Evolutionary conservation across 2,797 vertebrate genomes (phyloP).

Genomic region (Steatocranus sp.): DNA sequence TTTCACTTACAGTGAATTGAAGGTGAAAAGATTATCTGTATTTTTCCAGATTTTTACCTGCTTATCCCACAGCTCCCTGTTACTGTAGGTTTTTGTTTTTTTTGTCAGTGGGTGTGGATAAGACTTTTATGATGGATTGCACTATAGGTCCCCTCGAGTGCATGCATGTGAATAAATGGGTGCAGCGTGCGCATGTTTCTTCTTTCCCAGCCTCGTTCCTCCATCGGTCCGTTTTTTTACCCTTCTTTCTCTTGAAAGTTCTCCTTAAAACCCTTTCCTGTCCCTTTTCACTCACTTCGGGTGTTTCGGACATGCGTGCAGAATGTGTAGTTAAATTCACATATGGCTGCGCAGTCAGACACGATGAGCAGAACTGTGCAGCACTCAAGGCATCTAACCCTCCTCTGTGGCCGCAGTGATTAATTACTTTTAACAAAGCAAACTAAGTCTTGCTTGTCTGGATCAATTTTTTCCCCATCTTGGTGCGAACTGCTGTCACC

Average conservation of each 20-base stretch:
- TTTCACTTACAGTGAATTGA: conserved; percentile 19
- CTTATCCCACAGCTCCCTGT: conserved; percentile 1
- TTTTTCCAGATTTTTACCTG: neutral
- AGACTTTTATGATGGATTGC: conserved; percentile 61
- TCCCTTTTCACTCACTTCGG: conserved; percentile 3
- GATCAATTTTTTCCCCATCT: conserved; percentile 64
- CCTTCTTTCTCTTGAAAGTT: neutral
- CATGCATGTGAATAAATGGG: conserved; percentile 58
- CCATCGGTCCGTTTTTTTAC: neutral
- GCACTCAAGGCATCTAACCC: conserved; percentile 31
- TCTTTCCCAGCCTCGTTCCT: neutral
- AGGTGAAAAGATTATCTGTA: neutral
- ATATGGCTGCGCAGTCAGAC: neutral
- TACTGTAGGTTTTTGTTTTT: neutral
- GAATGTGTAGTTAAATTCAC: conserved; percentile 1
- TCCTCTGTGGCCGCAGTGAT: conserved; percentile 63
- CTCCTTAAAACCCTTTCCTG: neutral
- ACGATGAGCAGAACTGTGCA: conserved; percentile 16
- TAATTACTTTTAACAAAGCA: conserved; percentile 77
- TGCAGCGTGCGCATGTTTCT: conserved; percentile 28
- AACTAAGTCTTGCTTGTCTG: conserved; percentile 69
- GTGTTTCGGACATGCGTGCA: neutral
- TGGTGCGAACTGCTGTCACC: conserved; percentile 48
- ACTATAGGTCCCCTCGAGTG: conserved; percentile 31
- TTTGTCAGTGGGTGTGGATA: conserved; percentile 44